Base-by-base conservation (phyloP, 2,888 invertebrate species). In the Eupithecia pulchellata region DNA sequence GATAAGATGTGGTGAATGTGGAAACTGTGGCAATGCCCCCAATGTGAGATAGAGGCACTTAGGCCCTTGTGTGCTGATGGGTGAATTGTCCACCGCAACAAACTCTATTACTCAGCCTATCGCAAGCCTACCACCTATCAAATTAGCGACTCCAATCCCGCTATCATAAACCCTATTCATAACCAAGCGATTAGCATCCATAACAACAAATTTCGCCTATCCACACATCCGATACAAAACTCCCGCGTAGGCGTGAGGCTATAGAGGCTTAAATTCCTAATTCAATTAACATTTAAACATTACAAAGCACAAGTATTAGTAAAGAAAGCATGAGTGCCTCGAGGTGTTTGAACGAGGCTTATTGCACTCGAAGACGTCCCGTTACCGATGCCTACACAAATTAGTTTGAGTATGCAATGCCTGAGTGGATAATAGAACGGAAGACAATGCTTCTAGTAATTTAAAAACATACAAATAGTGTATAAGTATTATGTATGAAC, bases 301-400 rank as follows among this genome's bases (percentile, higher is more conserved):
- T 77, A 79, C 78, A 82, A 85, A 83, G 79, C 78, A 84, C 78
- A 82, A 84, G 84, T 85, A 82, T 81, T 80, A 78, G 81, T 79
- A 81, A 84, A 86, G 80, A 85, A 81, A 78, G 77, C 78, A 77
- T 79, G 79, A 80, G 81, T 82, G 81, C 76, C 77, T 73, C 72
- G 73, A 66, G 63, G 80, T 78, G 77, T 77, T 84, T 85, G 78
- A 77, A 77, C 81, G 84, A 84, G 82, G 80, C 86, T 80, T 84
- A 86, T 85, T 87, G 85, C 88, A 88, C 86, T 90, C 85, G 84
- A 89, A 14, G 11, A n/a, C 81, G 81, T 88, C 83, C 92, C 91
- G 91, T 92, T 92, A 89, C 83, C 76, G 82, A 79, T 84, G 81
- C 85, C 85, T 86, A 86, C 86, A 86, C 85, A 84, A 85, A 85